A percentile compares a stretch with the other conserved stretches of the same genome.
Conservation (phyloP, 1,140 invertebrate species). For the Formica exsecta region DNA sequence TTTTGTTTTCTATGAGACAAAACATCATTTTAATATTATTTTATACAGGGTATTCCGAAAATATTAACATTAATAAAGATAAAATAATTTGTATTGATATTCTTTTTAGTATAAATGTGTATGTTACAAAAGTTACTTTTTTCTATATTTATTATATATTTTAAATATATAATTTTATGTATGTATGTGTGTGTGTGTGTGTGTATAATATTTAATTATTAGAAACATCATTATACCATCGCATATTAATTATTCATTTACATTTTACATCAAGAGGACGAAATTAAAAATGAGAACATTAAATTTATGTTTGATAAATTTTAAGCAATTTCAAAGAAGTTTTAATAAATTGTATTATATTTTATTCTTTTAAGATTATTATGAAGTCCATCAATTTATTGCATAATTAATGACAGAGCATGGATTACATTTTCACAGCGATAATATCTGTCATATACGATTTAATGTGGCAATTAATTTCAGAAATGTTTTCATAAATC, state of each 20-base stretch:
- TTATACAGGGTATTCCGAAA: no score
- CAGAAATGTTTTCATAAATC: constrained; percentile 55
- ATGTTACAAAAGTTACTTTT: no score
- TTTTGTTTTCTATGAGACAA: no score
- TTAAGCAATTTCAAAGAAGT: background rate
- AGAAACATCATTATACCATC: no score
- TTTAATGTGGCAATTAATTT: constrained; percentile 54
- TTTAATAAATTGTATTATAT: background rate
- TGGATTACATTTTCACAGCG: constrained; percentile 35
- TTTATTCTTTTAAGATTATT: background rate
- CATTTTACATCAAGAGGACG: background rate
- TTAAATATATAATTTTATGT: no score
- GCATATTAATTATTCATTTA: background rate
- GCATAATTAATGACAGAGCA: constrained; percentile 33
- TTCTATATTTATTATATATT: no score
- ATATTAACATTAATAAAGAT: no score
- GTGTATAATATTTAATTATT: no score
- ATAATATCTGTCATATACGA: constrained; percentile 50
- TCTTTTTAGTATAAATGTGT: no score
- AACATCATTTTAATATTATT: no score
- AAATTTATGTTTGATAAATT: background rate
- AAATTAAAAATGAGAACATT: background rate
- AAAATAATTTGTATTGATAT: no score
- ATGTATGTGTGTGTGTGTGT: no score
- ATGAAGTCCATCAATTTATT: constrained; percentile 16